Evolutionary conservation across 37 sponge, comb jelly and placozoan genomes (phyloP).

Genomic region (Halisarca cf. caerulea): DNA sequence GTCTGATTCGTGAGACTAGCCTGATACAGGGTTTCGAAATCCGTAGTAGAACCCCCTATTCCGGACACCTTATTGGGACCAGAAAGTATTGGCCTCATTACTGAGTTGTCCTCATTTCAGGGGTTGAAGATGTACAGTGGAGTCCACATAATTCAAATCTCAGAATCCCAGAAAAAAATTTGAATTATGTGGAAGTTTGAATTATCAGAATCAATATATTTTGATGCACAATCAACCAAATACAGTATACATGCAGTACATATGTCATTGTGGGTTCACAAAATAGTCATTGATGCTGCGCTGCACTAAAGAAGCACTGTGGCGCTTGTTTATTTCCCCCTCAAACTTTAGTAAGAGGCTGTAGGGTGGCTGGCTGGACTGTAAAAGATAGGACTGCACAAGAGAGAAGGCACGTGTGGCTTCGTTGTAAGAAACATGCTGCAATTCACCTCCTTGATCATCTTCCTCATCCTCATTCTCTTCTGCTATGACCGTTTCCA

Average conservation of each 20-base stretch:
- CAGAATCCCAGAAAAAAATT: background rate
- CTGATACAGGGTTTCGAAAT: no score
- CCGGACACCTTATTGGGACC: no score
- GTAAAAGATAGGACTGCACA: background rate
- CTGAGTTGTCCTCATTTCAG: no score
- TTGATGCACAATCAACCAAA: background rate
- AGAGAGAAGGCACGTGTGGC: background rate
- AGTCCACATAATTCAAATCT: slow-evolving; percentile 15
- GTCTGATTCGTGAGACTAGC: no score
- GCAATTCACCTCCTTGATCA: background rate
- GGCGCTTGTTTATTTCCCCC: background rate
- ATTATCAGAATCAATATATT: background rate
- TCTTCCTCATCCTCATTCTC: background rate
- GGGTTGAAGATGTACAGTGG: no score
- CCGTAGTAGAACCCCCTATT: no score
- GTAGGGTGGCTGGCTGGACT: background rate
- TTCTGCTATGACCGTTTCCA: background rate
- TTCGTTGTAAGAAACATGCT: background rate
- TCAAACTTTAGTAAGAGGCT: background rate
- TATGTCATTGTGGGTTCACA: background rate
- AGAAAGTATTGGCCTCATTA: no score
- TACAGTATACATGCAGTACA: background rate
- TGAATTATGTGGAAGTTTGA: slow-evolving; percentile 4
- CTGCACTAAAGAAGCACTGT: background rate
- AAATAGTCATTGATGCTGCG: background rate